phyloP scores from a whole-genome alignment of 2,888 invertebrate species.

The Apoda limacodes region DNA sequence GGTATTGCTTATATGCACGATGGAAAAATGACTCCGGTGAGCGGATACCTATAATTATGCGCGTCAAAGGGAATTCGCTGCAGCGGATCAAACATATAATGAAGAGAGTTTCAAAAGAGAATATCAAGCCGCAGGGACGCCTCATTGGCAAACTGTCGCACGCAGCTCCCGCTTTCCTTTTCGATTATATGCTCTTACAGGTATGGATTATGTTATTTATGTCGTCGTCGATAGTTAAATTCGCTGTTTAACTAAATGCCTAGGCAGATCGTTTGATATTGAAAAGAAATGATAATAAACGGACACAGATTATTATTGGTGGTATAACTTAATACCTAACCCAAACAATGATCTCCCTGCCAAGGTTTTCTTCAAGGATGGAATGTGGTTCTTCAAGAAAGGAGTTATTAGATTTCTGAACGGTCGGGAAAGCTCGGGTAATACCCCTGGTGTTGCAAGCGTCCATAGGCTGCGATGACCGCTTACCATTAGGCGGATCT shows the following conservation, averaged over 20 bases:
- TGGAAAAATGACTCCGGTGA: constrained; percentile 91
- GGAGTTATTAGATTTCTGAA: too few relatives aligned
- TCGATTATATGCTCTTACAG: constrained; percentile 88
- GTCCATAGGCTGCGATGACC: too few relatives aligned
- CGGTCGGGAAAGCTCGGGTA: too few relatives aligned
- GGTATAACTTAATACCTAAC: too few relatives aligned
- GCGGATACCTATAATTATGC: constrained; percentile 85
- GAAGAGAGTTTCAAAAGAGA: constrained; percentile 98
- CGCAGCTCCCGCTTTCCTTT: constrained; percentile 93
- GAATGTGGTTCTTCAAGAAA: too few relatives aligned
- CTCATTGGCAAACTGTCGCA: constrained; percentile 97
- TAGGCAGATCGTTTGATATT: too few relatives aligned
- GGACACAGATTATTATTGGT: too few relatives aligned
- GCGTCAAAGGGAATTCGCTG: constrained; percentile 86
- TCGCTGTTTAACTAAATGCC: not conserved
- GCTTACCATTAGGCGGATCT: too few relatives aligned
- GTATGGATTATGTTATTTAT: constrained; percentile 25
- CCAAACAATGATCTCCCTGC: too few relatives aligned
- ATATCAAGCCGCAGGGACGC: constrained; percentile 95
- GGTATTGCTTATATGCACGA: constrained; percentile 90
- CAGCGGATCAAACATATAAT: constrained; percentile 96
- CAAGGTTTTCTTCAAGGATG: too few relatives aligned
- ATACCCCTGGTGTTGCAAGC: too few relatives aligned
- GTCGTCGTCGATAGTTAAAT: not conserved
- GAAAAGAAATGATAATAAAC: too few relatives aligned